Conservation (phyloP, 2,888 invertebrate genomes). For the Lamellibrachia columna region DNA sequence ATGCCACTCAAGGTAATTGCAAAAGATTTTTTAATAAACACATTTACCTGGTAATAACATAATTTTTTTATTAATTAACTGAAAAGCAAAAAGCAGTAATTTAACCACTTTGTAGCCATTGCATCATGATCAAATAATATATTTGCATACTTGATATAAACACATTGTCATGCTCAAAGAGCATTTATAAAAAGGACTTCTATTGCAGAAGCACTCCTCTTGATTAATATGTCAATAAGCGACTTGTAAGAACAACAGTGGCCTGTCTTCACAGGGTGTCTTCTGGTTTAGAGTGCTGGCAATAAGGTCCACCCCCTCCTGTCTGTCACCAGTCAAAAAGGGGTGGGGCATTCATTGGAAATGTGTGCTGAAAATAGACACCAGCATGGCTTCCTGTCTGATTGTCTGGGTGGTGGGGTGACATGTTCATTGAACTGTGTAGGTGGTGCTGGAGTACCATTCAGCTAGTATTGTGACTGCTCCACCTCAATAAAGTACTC, state of each 20-base stretch:
- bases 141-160: not conserved
- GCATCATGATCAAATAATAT: not conserved
- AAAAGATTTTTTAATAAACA: not conserved
- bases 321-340: not conserved
- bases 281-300: not conserved
- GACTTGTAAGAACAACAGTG: not conserved
- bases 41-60: not conserved
- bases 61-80: too few relatives aligned
- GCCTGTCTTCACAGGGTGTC: not conserved
- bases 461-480: not conserved
- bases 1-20: not conserved
- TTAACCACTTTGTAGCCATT: not conserved
- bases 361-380: not conserved
- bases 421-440: too few relatives aligned
- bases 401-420: not conserved
- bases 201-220: not conserved
- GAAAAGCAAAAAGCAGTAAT: not conserved
- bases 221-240: not conserved
- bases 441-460: not conserved
- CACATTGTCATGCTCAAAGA: not conserved
- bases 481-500: too few relatives aligned
- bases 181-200: not conserved
- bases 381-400: not conserved
- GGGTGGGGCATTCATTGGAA: not conserved
- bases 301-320: not conserved